Evolutionary conservation across 2,888 invertebrate genomes (phyloP), one percentile per base, ranked within the genome.

Genomic region (Drosophila macrospina): DNA sequence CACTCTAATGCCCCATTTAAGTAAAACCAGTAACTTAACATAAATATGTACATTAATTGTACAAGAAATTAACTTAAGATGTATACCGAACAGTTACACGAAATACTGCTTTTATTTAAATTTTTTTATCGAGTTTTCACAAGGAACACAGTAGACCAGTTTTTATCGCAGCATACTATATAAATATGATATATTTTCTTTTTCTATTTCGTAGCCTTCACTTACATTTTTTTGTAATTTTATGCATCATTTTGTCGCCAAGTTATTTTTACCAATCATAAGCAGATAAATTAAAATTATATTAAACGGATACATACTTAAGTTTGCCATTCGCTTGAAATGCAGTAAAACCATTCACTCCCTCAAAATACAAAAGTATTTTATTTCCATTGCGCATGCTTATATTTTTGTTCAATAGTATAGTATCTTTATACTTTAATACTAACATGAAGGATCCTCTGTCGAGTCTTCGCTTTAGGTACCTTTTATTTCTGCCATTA

Each of bases 281-380:
- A 41, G 20, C 41, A 41, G 20, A 41, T 20, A 11, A 41, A 24
- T 41, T 41, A 5, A 41, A 41, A 41, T 41, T 20, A 5, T 11
- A 16, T 11, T 30, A 0, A 32, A 20, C 16, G 30, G 15, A 63
- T n/a, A 52, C 20, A 26, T 24, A 44, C 11, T 13, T 44, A 11
- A 5, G 7, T 28, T 13, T 28, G 48, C 28, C 50, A 67, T 66
- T 66, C 32, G 28, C 52, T 13, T 32, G 36, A 44, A 24, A 15
- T 24, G n/a, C 20, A 3, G n/a, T 5, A 42, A 48, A 34, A 26
- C 6, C 48, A 67, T 20, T 67, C 13, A 32, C 36, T 42, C 26
- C 26, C 4, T 26, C 13, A 13, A 45, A 7, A 16, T 30, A 16
- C 6, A 16, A 1, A 32, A n/a, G 11, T n/a, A 6, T 39, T 20